Evolutionary conservation across 2,888 invertebrate genomes (phyloP).

Genomic region (Pachliopta kotzebuea): DNA sequence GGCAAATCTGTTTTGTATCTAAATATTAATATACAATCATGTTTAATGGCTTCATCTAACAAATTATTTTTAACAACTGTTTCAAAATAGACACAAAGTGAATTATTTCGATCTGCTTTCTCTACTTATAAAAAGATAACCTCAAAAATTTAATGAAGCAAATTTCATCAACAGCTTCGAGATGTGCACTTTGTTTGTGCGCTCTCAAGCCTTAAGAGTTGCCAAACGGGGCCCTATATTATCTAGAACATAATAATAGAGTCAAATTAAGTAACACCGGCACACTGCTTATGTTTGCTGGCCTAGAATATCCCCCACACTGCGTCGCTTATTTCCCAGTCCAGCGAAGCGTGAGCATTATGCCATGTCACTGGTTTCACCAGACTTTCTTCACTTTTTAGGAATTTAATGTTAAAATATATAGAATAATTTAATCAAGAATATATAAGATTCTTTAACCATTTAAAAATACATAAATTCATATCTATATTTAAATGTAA

Average conservation of each 20-base stretch:
- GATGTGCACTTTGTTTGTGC: conserved; percentile 4
- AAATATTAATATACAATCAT: too few species aligned
- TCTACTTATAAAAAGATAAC: too few species aligned
- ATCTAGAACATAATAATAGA: conserved; percentile 22
- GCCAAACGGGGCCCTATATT: conserved; percentile 12
- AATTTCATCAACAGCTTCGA: not conserved
- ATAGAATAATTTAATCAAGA: not conserved
- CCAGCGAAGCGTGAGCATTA: conserved; percentile 22
- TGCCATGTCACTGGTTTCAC: conserved; percentile 12
- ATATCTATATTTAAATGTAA: too few species aligned
- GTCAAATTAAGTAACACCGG: conserved; percentile 20
- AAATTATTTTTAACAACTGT: too few species aligned
- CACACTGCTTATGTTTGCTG: conserved; percentile 18
- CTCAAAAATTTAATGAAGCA: too few species aligned
- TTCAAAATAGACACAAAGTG: too few species aligned
- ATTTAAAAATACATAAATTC: too few species aligned
- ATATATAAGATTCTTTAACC: not conserved
- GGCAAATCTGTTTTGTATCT: not conserved
- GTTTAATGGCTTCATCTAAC: too few species aligned
- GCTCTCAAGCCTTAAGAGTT: conserved; percentile 5
- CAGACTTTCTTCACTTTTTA: conserved; percentile 12
- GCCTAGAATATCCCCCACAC: conserved; percentile 25
- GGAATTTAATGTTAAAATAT: not conserved
- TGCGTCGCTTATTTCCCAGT: conserved; percentile 14
- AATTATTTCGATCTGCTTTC: too few species aligned